phyloP scores from a whole-genome alignment of 2,797 vertebrate genomes.

The Gymnodraco acuticeps region DNA sequence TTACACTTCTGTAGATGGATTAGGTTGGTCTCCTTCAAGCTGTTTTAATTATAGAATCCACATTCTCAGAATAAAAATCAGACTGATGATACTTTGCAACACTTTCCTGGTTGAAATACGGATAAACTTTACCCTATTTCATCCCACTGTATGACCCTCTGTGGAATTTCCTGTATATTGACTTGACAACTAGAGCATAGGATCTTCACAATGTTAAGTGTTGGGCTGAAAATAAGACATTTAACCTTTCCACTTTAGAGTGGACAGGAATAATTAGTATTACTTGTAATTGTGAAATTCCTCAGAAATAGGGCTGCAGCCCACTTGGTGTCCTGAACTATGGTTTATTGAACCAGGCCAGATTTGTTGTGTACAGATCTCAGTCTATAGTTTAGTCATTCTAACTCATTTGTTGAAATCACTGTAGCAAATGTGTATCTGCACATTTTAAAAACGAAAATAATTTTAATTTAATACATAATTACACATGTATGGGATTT shows the following conservation, averaged over 20 bases:
- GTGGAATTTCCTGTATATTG: not conserved
- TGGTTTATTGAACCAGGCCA: not conserved
- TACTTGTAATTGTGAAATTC: conserved; percentile 7
- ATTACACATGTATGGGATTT: not conserved
- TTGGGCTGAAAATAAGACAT: not conserved
- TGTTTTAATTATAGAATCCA: conserved; percentile 23
- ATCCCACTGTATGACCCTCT: not conserved
- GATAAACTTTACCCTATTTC: not conserved
- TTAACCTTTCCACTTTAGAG: conserved; percentile 15
- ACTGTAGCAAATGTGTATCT: no score
- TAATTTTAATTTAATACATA: not conserved
- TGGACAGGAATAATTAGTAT: conserved; percentile 7
- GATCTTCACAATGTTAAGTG: not conserved
- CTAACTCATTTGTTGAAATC: not conserved
- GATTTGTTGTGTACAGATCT: not conserved
- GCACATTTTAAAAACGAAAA: not conserved
- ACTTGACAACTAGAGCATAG: not conserved
- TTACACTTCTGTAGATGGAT: conserved; percentile 45
- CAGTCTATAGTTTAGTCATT: not conserved
- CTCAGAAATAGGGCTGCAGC: conserved; percentile 4
- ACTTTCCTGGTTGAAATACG: not conserved
- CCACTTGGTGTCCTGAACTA: not conserved
- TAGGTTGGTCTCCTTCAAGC: conserved; percentile 30
- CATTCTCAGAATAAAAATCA: conserved; percentile 5
- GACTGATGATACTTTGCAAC: not conserved